These are phyloP conservation scores for Hirtodrosophila duncani DNA, from an alignment of 2,888 invertebrate species.

Conservation along the genomic window DNA sequence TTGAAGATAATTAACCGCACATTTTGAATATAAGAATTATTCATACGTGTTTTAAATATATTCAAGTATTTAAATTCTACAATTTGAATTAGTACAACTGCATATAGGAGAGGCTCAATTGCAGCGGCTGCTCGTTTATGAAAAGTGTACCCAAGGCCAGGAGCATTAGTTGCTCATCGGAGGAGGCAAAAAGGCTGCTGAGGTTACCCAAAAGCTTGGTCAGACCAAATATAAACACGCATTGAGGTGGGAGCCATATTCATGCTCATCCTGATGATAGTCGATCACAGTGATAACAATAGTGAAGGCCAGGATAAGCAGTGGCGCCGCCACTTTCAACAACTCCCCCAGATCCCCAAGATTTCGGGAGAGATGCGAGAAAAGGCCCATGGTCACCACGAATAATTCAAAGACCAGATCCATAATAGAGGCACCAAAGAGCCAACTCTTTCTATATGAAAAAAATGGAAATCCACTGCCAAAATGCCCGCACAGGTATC, in stretches of 20 bases:
- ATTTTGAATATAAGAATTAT: too few relatives aligned
- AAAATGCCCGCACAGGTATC: slow-evolving; percentile 90
- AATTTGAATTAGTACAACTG: too few relatives aligned
- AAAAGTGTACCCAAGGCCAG: slow-evolving; percentile 79
- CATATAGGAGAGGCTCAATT: slow-evolving; percentile 82
- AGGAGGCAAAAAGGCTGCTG: slow-evolving; percentile 37
- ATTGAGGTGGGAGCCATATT: slow-evolving; percentile 99
- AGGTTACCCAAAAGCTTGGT: slow-evolving; percentile 87
- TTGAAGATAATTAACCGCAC: too few relatives aligned
- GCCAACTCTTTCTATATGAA: slow-evolving; percentile 95
- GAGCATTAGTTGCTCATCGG: slow-evolving; percentile 74
- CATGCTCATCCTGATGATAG: slow-evolving; percentile 92
- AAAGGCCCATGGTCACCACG: slow-evolving; percentile 88
- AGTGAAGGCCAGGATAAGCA: slow-evolving; percentile 81
- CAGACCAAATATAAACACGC: slow-evolving; percentile 95
- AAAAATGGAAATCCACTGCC: slow-evolving; percentile 94
- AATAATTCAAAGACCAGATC: slow-evolving; percentile 96
- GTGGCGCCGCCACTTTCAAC: slow-evolving; percentile 74
- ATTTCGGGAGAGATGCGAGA: slow-evolving; percentile 80
- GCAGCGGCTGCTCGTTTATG: slow-evolving; percentile 84
- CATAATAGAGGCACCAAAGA: slow-evolving; percentile 93
- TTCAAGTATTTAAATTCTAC: too few relatives aligned
- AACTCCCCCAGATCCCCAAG: slow-evolving; percentile 51
- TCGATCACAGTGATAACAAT: slow-evolving; percentile 82
- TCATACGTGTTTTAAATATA: too few relatives aligned